Conservation (phyloP, 92 coral and sea anemone species). For the Bergia sp. region DNA sequence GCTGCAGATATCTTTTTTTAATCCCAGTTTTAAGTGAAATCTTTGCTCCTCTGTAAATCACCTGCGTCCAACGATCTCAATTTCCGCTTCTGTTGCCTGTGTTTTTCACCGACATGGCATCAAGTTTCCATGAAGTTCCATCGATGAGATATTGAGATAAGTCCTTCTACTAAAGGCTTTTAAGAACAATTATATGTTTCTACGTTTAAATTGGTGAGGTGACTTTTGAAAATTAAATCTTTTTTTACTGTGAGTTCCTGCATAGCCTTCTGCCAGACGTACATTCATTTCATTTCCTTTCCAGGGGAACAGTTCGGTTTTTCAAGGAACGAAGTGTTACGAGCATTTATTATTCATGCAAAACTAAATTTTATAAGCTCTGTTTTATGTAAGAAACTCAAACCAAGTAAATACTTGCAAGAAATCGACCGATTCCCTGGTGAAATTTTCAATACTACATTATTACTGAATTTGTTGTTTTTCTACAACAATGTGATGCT, state of each 20-base stretch:
- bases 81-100: conserved; percentile 29
- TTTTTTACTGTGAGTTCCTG: neutral
- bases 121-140: conserved; percentile 4
- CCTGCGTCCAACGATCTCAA: conserved; percentile 37
- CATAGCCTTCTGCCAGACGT: neutral
- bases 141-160: neutral
- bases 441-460: neutral
- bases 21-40: neutral
- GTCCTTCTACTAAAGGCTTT: neutral
- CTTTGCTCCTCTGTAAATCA: conserved; percentile 15
- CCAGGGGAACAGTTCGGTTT: neutral
- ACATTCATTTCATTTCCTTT: conserved; percentile 7
- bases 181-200: neutral
- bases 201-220: neutral
- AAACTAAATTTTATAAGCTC: neutral
- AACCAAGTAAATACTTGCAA: neutral
- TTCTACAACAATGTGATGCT: neutral
- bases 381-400: neutral
- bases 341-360: neutral
- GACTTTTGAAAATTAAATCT: neutral
- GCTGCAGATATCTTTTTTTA: neutral
- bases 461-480: neutral
- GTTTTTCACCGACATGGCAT: conserved; percentile 13
- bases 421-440: neutral
- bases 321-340: neutral